Evolutionary conservation across 2,888 invertebrate species (phyloP).

Genomic region (Bursaphelenchus okinawaensis): DNA sequence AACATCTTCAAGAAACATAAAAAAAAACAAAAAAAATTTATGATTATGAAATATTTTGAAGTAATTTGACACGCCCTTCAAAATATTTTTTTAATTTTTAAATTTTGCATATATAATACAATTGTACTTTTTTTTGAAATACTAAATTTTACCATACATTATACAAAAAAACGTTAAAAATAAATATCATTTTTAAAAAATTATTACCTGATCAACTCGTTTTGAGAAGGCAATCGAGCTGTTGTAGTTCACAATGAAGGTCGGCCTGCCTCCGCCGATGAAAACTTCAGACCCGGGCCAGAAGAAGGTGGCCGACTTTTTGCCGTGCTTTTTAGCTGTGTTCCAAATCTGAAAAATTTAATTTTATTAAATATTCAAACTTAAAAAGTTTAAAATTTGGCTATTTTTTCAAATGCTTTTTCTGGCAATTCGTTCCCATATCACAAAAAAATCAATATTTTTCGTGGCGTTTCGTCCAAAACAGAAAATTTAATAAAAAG

Average conservation of each 20-base stretch:
- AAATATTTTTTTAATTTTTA: too few relatives aligned
- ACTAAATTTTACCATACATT: neutral
- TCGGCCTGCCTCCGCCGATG: constrained; percentile 30
- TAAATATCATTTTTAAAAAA: neutral
- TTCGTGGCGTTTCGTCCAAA: too few relatives aligned
- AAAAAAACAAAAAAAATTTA: too few relatives aligned
- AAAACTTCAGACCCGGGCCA: constrained; percentile 33
- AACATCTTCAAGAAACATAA: too few relatives aligned
- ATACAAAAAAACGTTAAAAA: neutral
- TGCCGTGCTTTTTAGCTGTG: constrained; percentile 36
- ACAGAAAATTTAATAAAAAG: too few relatives aligned
- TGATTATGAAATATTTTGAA: too few relatives aligned
- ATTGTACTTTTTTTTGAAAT: neutral
- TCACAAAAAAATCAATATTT: too few relatives aligned
- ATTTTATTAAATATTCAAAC: neutral
- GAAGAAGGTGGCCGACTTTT: constrained; percentile 42
- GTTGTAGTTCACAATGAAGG: constrained; percentile 36
- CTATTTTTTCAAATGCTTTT: neutral
- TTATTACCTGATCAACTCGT: constrained; percentile 33
- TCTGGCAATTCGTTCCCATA: neutral
- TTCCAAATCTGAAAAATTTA: constrained; percentile 50
- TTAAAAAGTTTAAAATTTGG: neutral
- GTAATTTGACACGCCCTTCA: too few relatives aligned
- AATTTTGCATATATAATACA: neutral
- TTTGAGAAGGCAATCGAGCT: constrained; percentile 36